Evolutionary conservation across 2,888 invertebrate species (phyloP), one percentile per base, ranked within the genome.

Genomic region (Disparrhopalites patrizii): DNA sequence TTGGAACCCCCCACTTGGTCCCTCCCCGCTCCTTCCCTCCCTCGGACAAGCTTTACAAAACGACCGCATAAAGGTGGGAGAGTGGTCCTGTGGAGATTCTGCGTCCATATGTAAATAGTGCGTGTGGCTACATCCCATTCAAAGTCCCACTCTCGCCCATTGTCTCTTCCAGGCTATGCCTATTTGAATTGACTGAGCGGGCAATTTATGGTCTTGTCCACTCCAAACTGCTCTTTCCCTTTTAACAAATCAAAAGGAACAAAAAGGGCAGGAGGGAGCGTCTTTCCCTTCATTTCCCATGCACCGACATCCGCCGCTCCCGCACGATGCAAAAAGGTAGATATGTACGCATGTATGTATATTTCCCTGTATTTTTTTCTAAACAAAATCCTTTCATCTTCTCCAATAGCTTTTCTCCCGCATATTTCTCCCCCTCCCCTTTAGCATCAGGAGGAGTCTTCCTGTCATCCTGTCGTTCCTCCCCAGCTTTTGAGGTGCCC

Each of bases 121-220:
- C n/a, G n/a, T n/a, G n/a, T n/a, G n/a, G n/a, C n/a, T n/a, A n/a
- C n/a, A n/a, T n/a, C n/a, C n/a, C n/a, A n/a, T n/a, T n/a, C n/a
- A n/a, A n/a, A n/a, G n/a, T n/a, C n/a, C 5, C n/a, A 43, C 43
- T 43, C n/a, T 20, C 43, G n/a, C 43, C 20, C 20, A 43, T 43
- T 43, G 43, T 43, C 43, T 43, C 20, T 43, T 43, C n/a, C 43
- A 43, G 43, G 8, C 20, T n/a, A n/a, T n/a, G n/a, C n/a, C n/a
- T n/a, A n/a, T n/a, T 43, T 43, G 43, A 43, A 43, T 43, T 43
- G n/a, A 43, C 8, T n/a, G n/a, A 10, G n/a, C n/a, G 43, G 43
- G 43, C 15, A 43, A 43, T 43, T 43, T 43, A 43, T 43, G 43
- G 43, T 20, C 43, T 18, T 43, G 43, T 43, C 43, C 43, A 43